These are phyloP conservation scores for Polyploca ridens DNA, from an alignment of 2,888 invertebrate species.

Conservation along the genomic window DNA sequence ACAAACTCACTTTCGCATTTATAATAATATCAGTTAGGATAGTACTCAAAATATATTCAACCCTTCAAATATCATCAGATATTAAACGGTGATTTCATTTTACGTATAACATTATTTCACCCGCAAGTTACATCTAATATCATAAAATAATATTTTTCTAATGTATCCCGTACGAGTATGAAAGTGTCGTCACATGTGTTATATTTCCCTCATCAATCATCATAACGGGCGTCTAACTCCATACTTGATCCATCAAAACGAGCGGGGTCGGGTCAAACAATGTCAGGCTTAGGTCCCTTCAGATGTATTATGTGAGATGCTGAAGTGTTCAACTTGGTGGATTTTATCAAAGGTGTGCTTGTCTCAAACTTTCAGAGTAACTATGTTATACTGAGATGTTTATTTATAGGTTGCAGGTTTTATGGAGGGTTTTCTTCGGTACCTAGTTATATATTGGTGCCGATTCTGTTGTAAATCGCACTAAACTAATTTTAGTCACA, in stretches of 20 bases:
- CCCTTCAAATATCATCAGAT: no score
- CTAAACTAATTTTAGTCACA: no score
- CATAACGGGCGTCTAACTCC: neutral
- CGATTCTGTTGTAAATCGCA: no score
- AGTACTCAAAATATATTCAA: no score
- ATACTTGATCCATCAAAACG: slow-evolving; percentile 3
- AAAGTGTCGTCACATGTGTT: slow-evolving; percentile 3
- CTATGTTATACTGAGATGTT: neutral
- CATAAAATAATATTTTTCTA: neutral
- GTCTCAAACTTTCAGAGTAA: slow-evolving; percentile 2
- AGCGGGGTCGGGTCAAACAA: slow-evolving; percentile 5
- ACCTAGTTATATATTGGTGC: no score
- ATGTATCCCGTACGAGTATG: neutral
- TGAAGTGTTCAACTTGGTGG: slow-evolving; percentile 2
- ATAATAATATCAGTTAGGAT: no score
- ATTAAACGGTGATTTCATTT: no score
- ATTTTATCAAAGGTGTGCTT: neutral
- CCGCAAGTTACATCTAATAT: neutral
- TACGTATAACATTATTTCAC: neutral
- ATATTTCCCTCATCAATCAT: slow-evolving; percentile 4
- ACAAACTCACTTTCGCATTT: no score
- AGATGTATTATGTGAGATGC: neutral
- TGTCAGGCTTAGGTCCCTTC: slow-evolving; percentile 4
- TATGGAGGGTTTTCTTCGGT: neutral
- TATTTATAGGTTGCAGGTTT: neutral